Evolutionary conservation across 2,113 vertebrate species (phyloP), one percentile per base, ranked within the genome.

Genomic region (Nothoprocta pentlandii): DNA sequence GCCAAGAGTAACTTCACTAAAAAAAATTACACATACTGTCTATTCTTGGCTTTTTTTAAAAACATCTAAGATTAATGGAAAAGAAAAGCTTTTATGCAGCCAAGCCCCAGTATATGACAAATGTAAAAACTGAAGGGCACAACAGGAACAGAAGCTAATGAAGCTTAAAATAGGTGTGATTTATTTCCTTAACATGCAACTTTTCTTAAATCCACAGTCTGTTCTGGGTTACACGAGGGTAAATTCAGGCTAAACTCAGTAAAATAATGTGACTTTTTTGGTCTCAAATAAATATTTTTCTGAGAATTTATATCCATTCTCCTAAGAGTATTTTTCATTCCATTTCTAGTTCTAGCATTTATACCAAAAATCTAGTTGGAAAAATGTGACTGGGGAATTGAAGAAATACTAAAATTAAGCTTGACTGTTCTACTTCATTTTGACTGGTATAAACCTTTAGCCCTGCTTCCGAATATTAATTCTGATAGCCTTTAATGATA

Each of bases 91-190:
- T 93, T 90, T 49, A 92, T 79, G 58, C 73, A 89, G 66, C 54
- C 80, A 58, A 87, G 41, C 30, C 51, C 21, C 74, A 44, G 26
- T 73, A 30, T 66, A 79, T 46, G 67, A 90, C 32, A 93, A 93
- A 86, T 79, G 78, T 5, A 79, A 93, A 87, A 91, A 87, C 10
- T 92, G 87, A 91, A 89, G 93, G 58, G 25, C 74, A 89, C 36
- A 67, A 82, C 70, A 90, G 79, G 95, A 93, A 85, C 6, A 87
- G 58, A 94, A 96, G 58, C 26, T 67, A 95, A 95, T 94, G 92
- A 87, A 86, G 86, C 41, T 79, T 87, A n/a, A 84, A 93, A 80
- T 70, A 85, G 49, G 16, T 94, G 86, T 81, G 80, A 81, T 74
- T 78, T 92, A 90, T 93, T 95, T 90, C 83, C 93, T 86, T 90